These are phyloP conservation scores for Isurus oxyrinchus DNA, from an alignment of 2,113 vertebrate genomes.

Conservation along the genomic window DNA sequence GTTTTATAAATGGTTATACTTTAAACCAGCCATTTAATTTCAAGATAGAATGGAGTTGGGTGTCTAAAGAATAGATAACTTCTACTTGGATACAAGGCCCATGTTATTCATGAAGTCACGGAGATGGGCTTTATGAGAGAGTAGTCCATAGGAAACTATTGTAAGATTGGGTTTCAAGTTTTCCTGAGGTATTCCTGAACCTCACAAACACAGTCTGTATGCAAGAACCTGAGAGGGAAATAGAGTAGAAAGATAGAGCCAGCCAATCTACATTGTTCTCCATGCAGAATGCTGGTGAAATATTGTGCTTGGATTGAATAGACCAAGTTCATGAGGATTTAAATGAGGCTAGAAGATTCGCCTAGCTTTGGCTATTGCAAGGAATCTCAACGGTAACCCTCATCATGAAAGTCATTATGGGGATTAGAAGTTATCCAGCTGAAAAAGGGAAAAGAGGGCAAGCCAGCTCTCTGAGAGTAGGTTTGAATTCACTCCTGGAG, in stretches of 20 bases:
- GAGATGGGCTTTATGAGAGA: not conserved
- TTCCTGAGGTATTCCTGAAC: not conserved
- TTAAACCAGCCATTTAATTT: not conserved
- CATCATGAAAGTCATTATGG: not conserved
- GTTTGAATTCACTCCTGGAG: too few relatives aligned
- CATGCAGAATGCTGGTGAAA: not conserved
- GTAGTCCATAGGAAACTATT: not conserved
- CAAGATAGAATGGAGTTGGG: not conserved
- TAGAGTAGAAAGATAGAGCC: not conserved
- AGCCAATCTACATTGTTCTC: not conserved
- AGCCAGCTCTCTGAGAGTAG: too few relatives aligned
- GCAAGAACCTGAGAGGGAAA: not conserved
- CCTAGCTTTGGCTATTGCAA: not conserved
- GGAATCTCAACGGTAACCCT: not conserved
- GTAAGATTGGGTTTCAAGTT: not conserved
- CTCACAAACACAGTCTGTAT: not conserved
- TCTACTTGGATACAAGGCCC: not conserved
- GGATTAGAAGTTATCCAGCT: too few relatives aligned
- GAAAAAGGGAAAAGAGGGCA: not conserved
- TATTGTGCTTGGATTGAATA: not conserved
- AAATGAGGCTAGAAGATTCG: not conserved
- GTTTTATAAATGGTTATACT: not conserved
- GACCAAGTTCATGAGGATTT: not conserved
- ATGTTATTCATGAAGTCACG: too few relatives aligned
- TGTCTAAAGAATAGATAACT: not conserved